Evolutionary conservation across 2,888 invertebrate genomes (phyloP).

Genomic region (Acanthoscelides obtectus): DNA sequence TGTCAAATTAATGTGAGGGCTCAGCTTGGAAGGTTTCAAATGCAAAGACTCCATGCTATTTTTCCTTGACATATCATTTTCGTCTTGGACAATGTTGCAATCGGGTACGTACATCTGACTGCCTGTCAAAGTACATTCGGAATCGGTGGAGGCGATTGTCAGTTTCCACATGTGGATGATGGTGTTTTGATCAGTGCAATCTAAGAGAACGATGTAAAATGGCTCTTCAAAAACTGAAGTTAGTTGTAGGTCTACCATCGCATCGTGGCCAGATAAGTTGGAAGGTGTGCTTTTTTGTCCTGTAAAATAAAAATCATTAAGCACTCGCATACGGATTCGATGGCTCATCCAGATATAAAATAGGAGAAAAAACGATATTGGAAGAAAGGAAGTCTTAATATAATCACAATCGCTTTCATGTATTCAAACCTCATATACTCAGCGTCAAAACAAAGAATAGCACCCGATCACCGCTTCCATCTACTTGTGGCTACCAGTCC

Average conservation of each 20-base stretch:
- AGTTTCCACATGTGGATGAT: slow-evolving; percentile 96
- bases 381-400: too few relatives aligned
- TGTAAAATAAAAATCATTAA: slow-evolving; percentile 10
- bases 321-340: neutral
- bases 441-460: too few relatives aligned
- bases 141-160: slow-evolving; percentile 70
- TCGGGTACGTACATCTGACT: slow-evolving; percentile 90
- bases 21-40: slow-evolving; percentile 48
- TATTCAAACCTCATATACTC: too few relatives aligned
- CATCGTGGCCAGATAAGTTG: slow-evolving; percentile 60
- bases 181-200: slow-evolving; percentile 77
- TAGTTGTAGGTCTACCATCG: slow-evolving; percentile 86
- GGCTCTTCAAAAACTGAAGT: slow-evolving; percentile 87
- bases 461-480: too few relatives aligned
- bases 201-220: slow-evolving; percentile 91
- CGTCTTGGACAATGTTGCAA: slow-evolving; percentile 77
- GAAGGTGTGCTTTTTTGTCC: slow-evolving; percentile 34
- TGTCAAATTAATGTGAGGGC: slow-evolving; percentile 75
- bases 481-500: too few relatives aligned
- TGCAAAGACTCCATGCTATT: slow-evolving; percentile 47
- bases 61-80: slow-evolving; percentile 57
- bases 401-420: too few relatives aligned
- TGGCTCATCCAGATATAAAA: too few relatives aligned
- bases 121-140: slow-evolving; percentile 48
- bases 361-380: too few relatives aligned